Conservation (phyloP, 2,888 invertebrate species). For the Hirtodrosophila confusa region DNA sequence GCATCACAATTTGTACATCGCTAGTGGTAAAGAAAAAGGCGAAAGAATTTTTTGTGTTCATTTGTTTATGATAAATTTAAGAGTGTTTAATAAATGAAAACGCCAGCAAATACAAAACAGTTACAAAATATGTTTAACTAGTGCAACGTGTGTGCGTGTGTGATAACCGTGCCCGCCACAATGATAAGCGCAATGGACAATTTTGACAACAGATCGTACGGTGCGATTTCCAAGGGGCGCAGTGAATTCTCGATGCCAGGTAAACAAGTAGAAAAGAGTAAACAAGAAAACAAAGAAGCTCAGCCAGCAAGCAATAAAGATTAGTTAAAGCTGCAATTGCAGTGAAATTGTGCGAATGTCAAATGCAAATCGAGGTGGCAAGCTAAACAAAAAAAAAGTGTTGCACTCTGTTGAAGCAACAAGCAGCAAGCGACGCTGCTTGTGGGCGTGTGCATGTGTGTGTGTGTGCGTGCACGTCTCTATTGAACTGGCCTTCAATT, state of each 20-base stretch:
- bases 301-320: slow-evolving; percentile 32
- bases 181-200: slow-evolving; percentile 84
- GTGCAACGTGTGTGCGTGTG: slow-evolving; percentile 46
- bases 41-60: slow-evolving; percentile 57
- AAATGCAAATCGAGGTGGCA: slow-evolving; percentile 27
- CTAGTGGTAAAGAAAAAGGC: slow-evolving; percentile 66
- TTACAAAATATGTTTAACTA: slow-evolving; percentile 59
- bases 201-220: slow-evolving; percentile 83
- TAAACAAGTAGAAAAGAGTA: slow-evolving; percentile 62
- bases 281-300: slow-evolving; percentile 62
- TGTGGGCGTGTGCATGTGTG: slow-evolving; percentile 39
- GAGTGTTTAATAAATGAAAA: slow-evolving; percentile 70
- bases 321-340: slow-evolving; percentile 59
- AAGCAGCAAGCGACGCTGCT: slow-evolving; percentile 68
- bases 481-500: slow-evolving; percentile 66
- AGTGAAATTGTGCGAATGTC: slow-evolving; percentile 57
- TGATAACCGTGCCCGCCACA: slow-evolving; percentile 60
- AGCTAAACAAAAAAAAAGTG: slow-evolving; percentile 14
- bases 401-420: slow-evolving; percentile 1
- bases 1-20: slow-evolving; percentile 29
- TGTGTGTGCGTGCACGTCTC: slow-evolving; percentile 26
- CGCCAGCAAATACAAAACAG: slow-evolving; percentile 23
- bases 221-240: slow-evolving; percentile 82
- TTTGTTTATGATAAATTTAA: slow-evolving; percentile 53
- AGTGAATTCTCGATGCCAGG: slow-evolving; percentile 84